Conservation (phyloP, 2,113 vertebrate genomes). For the Ciconia maguari region DNA sequence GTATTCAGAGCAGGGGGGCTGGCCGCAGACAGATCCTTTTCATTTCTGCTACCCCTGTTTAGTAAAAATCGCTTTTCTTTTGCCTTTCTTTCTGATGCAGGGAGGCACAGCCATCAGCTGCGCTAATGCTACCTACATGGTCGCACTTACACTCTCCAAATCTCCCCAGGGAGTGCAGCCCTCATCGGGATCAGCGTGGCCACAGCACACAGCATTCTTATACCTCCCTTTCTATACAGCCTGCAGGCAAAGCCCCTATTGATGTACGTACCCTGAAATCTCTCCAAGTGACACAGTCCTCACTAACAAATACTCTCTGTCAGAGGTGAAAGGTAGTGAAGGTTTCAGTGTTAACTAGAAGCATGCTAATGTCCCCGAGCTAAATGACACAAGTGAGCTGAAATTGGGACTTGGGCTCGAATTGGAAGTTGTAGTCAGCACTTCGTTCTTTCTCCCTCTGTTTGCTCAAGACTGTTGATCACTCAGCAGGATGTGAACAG, state of each 20-base stretch:
- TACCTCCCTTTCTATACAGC: neutral
- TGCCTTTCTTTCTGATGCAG: neutral
- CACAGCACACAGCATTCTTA: neutral
- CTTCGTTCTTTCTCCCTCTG: neutral
- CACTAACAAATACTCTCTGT: neutral
- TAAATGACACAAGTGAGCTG: neutral
- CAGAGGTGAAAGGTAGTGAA: neutral
- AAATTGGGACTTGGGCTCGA: neutral
- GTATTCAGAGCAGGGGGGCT: neutral
- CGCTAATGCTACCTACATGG: accelerated
- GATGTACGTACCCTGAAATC: neutral
- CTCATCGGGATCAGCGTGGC: neutral
- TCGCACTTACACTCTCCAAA: neutral
- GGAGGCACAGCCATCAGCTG: neutral
- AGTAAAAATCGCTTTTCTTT: neutral
- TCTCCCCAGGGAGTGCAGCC: neutral
- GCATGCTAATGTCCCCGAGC: neutral
- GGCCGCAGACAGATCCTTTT: neutral
- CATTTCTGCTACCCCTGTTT: neutral
- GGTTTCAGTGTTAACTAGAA: neutral
- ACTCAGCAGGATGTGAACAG: neutral
- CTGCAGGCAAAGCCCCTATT: neutral
- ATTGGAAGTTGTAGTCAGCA: neutral
- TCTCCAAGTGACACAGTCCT: neutral
- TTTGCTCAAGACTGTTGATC: neutral